phyloP scores from a whole-genome alignment of 2,113 vertebrate species.

The Nerophis lumbriciformis region DNA sequence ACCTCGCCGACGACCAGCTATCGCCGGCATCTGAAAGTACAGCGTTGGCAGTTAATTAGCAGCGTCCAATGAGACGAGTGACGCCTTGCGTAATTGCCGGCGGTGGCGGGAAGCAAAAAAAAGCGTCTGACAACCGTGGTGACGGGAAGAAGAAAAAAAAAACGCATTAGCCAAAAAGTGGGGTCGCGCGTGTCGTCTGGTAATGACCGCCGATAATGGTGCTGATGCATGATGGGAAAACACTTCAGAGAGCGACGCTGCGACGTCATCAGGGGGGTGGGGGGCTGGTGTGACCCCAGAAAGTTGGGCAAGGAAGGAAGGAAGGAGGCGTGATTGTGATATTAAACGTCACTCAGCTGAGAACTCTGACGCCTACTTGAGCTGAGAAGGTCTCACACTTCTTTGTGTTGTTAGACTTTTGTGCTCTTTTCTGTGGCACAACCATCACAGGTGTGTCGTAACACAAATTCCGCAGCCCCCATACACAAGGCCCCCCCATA shows the following conservation, averaged over 20 bases:
- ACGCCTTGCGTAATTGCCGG: neutral
- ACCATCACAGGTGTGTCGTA: too few species aligned
- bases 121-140: too few species aligned
- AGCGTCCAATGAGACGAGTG: too few species aligned
- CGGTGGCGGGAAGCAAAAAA: neutral
- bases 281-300: constrained; percentile 1
- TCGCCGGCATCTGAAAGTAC: too few species aligned
- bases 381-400: constrained; percentile 20
- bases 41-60: neutral
- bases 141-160: neutral
- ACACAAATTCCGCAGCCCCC: too few species aligned
- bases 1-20: neutral
- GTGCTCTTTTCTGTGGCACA: too few species aligned
- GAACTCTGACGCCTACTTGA: constrained; percentile 29
- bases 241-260: too few species aligned
- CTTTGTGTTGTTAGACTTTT: neutral
- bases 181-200: too few species aligned
- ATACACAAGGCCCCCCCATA: too few species aligned
- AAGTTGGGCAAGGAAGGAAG: constrained; percentile 1
- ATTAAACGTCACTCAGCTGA: constrained; percentile 45
- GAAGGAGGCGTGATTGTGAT: constrained; percentile 16
- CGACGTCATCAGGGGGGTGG: neutral
- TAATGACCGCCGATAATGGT: neutral
- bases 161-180: too few species aligned
- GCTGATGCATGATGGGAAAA: neutral